Conservation (phyloP, 2,113 vertebrate species). For the Leuciscus idus region DNA sequence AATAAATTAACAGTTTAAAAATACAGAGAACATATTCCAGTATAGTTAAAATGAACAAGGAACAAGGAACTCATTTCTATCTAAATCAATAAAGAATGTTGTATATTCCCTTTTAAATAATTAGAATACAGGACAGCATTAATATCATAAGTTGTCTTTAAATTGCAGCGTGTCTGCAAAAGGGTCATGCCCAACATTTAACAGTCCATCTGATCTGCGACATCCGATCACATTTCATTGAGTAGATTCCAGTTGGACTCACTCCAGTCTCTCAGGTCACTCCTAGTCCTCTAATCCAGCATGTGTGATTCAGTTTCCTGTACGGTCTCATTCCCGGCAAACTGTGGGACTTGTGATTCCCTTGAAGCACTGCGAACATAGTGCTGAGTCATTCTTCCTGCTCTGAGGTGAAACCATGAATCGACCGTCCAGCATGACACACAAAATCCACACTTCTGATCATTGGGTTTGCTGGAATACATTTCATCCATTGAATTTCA, state of each 20-base stretch:
- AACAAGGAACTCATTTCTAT: conserved; percentile 11
- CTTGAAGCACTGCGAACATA: conserved; percentile 66
- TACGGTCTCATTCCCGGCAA: conserved; percentile 62
- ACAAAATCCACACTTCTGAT: conserved; percentile 61
- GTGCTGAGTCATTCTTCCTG: conserved; percentile 74
- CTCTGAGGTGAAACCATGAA: conserved; percentile 36
- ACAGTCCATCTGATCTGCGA: conserved; percentile 25
- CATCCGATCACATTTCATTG: conserved; percentile 25
- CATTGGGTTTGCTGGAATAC: conserved; percentile 55
- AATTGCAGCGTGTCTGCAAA: conserved; percentile 29
- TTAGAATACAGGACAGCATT: conserved; percentile 52
- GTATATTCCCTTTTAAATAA: conserved; percentile 63
- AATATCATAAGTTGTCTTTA: conserved; percentile 48
- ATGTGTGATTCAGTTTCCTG: conserved; percentile 72
- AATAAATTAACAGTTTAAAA: conserved; percentile 66
- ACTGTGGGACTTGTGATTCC: conserved; percentile 52
- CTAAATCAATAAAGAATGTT: conserved; percentile 56
- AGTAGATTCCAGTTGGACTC: conserved; percentile 42
- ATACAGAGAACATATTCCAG: conserved; percentile 47
- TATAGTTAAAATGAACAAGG: conserved; percentile 9
- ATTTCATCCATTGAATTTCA: conserved; percentile 46
- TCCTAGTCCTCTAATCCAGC: conserved; percentile 51
- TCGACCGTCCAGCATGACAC: conserved; percentile 43
- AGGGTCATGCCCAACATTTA: conserved; percentile 13
- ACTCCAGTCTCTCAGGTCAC: conserved; percentile 41